Evolutionary conservation across 2,888 invertebrate species (phyloP).

Genomic region (Thecocarcelia acutangulata): DNA sequence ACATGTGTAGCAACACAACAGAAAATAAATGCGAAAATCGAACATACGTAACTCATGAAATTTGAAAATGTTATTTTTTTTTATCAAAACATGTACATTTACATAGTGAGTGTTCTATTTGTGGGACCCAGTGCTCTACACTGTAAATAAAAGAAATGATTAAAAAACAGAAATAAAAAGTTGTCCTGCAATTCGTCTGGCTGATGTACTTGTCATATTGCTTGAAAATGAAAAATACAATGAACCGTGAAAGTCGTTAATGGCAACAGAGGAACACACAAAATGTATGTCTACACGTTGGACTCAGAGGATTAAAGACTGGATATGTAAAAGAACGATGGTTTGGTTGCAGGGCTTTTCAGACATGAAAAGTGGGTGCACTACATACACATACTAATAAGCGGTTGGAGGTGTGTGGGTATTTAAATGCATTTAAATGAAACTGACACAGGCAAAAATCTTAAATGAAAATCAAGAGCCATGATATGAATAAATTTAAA

Average conservation of each 20-base stretch:
- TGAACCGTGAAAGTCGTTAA: constrained; percentile 2
- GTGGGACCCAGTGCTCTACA: too few species aligned
- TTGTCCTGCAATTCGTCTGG: too few species aligned
- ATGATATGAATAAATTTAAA: constrained; percentile 57
- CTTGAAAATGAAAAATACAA: constrained; percentile 18
- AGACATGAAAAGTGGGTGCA: constrained; percentile 17
- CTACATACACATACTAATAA: not conserved
- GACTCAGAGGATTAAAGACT: not conserved
- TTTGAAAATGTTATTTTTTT: too few species aligned
- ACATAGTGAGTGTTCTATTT: too few species aligned
- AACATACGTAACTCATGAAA: too few species aligned
- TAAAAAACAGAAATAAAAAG: too few species aligned
- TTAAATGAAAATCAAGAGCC: constrained; percentile 36
- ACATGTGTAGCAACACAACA: too few species aligned
- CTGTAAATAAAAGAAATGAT: too few species aligned
- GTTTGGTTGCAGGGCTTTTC: constrained; percentile 3
- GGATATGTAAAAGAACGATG: constrained; percentile 8
- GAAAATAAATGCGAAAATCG: too few species aligned
- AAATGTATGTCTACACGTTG: constrained; percentile 10
- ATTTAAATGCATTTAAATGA: constrained; percentile 44
- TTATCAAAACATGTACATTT: too few species aligned
- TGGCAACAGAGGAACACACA: constrained; percentile 6
- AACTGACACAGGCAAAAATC: constrained; percentile 22
- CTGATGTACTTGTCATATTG: too few species aligned
- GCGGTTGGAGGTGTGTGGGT: not conserved